Conservation (phyloP, 2,797 vertebrate species). For the Leptodactylus fallax region DNA sequence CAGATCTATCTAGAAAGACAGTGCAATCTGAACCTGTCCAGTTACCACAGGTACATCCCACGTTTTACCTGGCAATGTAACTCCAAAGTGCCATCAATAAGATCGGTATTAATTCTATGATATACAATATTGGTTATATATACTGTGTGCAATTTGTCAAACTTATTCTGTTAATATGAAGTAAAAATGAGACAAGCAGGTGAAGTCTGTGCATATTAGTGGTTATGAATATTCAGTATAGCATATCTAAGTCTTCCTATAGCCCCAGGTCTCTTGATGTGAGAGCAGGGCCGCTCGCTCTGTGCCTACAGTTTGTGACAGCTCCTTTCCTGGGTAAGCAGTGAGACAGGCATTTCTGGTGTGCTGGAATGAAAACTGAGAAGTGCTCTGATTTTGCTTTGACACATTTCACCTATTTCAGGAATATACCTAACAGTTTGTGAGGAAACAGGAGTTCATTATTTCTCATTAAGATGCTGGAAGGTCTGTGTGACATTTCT, state of each 20-base stretch:
- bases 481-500: conserved; percentile 70
- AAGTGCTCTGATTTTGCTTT: conserved; percentile 47
- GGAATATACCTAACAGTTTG: conserved; percentile 40
- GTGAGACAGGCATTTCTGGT: conserved; percentile 43
- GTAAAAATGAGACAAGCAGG: background rate
- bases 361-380: conserved; percentile 39
- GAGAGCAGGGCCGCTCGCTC: background rate
- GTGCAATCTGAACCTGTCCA: too few species aligned
- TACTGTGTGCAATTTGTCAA: background rate
- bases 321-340: conserved; percentile 12
- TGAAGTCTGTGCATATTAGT: background rate
- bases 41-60: too few species aligned
- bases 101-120: background rate
- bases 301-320: conserved; percentile 35
- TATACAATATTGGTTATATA: background rate
- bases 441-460: conserved; percentile 44
- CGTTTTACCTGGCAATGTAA: too few species aligned
- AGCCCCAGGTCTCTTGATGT: conserved; percentile 6
- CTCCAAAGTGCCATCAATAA: background rate
- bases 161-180: background rate
- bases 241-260: background rate
- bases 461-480: conserved; percentile 67
- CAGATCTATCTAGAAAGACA: too few species aligned
- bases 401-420: conserved; percentile 57
- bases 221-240: conserved; percentile 25